phyloP scores from a whole-genome alignment of 2,113 vertebrate species.

The Cynoglossus semilaevis region DNA sequence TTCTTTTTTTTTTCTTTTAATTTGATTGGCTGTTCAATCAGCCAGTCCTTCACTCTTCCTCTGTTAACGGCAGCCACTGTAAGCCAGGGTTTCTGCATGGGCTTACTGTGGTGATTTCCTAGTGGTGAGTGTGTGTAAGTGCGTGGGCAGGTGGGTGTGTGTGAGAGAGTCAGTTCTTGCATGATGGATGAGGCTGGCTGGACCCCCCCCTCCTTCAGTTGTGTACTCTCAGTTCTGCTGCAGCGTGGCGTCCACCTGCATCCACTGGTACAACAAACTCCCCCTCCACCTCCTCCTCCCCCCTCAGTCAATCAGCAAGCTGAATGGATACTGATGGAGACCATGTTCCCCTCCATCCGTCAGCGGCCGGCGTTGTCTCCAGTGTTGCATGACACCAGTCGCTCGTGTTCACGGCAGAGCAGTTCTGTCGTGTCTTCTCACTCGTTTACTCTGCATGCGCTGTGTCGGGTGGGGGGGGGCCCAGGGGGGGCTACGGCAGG shows the following conservation, averaged over 20 bases:
- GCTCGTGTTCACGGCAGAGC: slow-evolving; percentile 23
- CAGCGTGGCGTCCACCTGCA: slow-evolving; percentile 60
- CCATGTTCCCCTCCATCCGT: slow-evolving; percentile 50
- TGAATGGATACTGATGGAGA: slow-evolving; percentile 63
- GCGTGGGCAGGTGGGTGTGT: slow-evolving; percentile 12
- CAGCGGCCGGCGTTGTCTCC: slow-evolving; percentile 30
- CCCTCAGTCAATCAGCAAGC: slow-evolving; percentile 72
- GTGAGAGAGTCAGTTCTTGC: slow-evolving; percentile 47
- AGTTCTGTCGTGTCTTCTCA: slow-evolving; percentile 24
- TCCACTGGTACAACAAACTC: slow-evolving; percentile 41
- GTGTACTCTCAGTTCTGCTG: slow-evolving; percentile 41
- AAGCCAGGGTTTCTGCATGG: slow-evolving; percentile 68
- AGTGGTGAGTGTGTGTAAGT: slow-evolving; percentile 19
- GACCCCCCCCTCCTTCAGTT: slow-evolving; percentile 33
- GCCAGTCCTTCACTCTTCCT: slow-evolving; percentile 35
- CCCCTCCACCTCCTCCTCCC: slow-evolving; percentile 36
- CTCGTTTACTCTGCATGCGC: slow-evolving; percentile 57
- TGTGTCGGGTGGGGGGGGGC: no score
- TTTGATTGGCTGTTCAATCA: slow-evolving; percentile 39
- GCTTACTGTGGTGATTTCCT: slow-evolving; percentile 56
- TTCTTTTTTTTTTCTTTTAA: slow-evolving; percentile 25
- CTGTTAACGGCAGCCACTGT: slow-evolving; percentile 34
- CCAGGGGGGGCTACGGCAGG: slow-evolving; percentile 33
- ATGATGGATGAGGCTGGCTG: slow-evolving; percentile 61
- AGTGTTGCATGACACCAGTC: slow-evolving; percentile 53